Percentiles rank a stretch among this genome's conserved stretches.
Conservation (phyloP, 2,797 vertebrate species). For the Lophotriccus pileatus region DNA sequence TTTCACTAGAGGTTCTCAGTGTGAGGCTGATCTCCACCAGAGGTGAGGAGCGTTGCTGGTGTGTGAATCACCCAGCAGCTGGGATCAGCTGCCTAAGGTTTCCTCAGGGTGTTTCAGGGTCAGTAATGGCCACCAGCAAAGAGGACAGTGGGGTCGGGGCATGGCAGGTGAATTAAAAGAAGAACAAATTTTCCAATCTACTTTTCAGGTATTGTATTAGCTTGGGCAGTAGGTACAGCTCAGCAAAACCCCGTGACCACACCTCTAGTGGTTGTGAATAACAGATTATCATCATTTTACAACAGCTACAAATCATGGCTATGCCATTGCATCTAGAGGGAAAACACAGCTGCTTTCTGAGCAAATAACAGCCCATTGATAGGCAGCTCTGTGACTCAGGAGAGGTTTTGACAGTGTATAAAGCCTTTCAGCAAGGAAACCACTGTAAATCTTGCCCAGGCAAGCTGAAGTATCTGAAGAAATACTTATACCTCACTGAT, state of each 20-base stretch:
- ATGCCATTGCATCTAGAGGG: not conserved
- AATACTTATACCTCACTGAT: constrained; percentile 43
- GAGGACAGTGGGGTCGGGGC: not conserved
- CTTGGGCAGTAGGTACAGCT: not conserved
- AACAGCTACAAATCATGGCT: constrained; percentile 1
- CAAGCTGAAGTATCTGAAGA: constrained; percentile 32
- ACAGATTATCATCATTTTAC: constrained; percentile 36
- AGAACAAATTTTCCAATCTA: not conserved
- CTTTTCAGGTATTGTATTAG: not conserved
- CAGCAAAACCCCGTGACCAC: not conserved
- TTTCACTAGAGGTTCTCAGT: not conserved
- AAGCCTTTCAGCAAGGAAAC: constrained; percentile 34
- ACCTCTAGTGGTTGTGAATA: not conserved
- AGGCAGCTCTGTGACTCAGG: not conserved
- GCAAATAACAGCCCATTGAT: not conserved
- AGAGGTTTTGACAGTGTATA: constrained; percentile 16
- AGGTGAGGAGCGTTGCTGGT: not conserved
- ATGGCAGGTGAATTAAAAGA: not conserved
- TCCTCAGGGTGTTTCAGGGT: not conserved
- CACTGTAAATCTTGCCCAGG: constrained; percentile 13
- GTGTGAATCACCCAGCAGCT: not conserved
- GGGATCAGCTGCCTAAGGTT: not conserved
- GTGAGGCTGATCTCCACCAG: not conserved
- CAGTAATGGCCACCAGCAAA: constrained; percentile 1
- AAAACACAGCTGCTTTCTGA: constrained; percentile 48